Evolutionary conservation across 2,113 vertebrate species (phyloP).

Genomic region (Xenus cinereus): DNA sequence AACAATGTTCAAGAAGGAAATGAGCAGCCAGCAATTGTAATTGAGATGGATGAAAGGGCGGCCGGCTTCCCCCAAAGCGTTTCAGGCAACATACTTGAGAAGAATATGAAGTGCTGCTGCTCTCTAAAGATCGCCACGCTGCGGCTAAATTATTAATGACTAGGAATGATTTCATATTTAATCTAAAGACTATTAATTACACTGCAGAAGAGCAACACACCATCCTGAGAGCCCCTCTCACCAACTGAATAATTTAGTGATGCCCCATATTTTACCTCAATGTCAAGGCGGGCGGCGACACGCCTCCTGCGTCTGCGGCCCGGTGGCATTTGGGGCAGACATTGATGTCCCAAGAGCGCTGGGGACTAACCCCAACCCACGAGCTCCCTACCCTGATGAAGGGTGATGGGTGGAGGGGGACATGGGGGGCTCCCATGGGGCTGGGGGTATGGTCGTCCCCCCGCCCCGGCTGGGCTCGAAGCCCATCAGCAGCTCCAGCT

Average conservation of each 20-base stretch:
- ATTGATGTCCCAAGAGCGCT: not conserved
- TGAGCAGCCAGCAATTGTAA: not conserved
- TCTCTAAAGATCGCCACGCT: slow-evolving; percentile 53
- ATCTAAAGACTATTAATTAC: slow-evolving; percentile 76
- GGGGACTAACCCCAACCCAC: not conserved
- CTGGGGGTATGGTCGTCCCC: not conserved
- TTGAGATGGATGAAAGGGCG: slow-evolving; percentile 52
- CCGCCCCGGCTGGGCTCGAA: rapidly evolving
- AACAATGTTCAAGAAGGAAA: not conserved
- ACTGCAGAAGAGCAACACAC: slow-evolving; percentile 32
- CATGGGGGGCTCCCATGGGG: not conserved
- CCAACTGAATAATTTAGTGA: slow-evolving; percentile 53
- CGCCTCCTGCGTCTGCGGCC: not conserved
- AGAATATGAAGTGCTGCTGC: slow-evolving; percentile 49
- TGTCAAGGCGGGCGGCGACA: not conserved
- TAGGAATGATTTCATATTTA: slow-evolving; percentile 73
- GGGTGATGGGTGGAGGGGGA: not conserved
- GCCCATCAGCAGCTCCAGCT: not conserved
- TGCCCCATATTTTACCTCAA: slow-evolving; percentile 53
- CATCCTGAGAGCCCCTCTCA: slow-evolving; percentile 47
- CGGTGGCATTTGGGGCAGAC: not conserved
- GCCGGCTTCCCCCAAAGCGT: not conserved
- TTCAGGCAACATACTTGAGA: not conserved
- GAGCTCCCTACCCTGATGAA: rapidly evolving
- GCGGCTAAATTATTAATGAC: slow-evolving; percentile 72